A percentile compares a stretch with the other conserved stretches of the same genome.
Conservation (phyloP, 2,113 vertebrate species). For the Sphyrna mokarran region DNA sequence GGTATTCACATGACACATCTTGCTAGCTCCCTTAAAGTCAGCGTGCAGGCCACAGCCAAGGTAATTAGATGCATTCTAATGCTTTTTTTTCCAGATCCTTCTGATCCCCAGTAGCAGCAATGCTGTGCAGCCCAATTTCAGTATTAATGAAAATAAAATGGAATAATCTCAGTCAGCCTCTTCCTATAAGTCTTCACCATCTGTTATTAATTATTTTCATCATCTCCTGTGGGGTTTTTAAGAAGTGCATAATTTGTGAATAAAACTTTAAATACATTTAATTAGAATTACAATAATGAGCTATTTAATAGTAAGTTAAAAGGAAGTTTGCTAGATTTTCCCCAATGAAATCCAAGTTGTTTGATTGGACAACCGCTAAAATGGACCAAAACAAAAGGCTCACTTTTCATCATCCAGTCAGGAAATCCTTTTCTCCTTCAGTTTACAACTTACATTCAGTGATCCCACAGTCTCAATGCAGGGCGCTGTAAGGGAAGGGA, state of each 20-base stretch:
- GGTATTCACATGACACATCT: too few relatives aligned
- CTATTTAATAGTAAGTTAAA: neutral
- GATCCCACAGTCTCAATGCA: neutral
- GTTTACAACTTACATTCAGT: neutral
- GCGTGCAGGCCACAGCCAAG: too few relatives aligned
- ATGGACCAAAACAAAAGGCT: neutral
- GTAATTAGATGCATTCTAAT: too few relatives aligned
- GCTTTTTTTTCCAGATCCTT: too few relatives aligned
- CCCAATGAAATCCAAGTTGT: neutral
- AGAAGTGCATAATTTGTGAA: neutral
- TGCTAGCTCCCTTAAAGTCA: too few relatives aligned
- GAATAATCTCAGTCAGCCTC: neutral
- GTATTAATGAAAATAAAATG: neutral
- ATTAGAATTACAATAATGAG: neutral
- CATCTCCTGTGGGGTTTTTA: neutral
- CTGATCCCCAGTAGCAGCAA: too few relatives aligned
- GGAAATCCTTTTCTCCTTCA: neutral
- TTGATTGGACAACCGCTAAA: neutral
- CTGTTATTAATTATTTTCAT: constrained; percentile 27
- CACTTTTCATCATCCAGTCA: neutral
- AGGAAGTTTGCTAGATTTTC: neutral
- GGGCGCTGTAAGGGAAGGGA: neutral
- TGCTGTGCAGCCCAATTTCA: too few relatives aligned
- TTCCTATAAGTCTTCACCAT: neutral
- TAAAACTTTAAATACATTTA: constrained; percentile 12